A percentile compares a stretch with the other conserved stretches of the same genome.
Evolutionary conservation across 2,888 invertebrate genomes (phyloP).

Genomic region (Pocota personata): DNA sequence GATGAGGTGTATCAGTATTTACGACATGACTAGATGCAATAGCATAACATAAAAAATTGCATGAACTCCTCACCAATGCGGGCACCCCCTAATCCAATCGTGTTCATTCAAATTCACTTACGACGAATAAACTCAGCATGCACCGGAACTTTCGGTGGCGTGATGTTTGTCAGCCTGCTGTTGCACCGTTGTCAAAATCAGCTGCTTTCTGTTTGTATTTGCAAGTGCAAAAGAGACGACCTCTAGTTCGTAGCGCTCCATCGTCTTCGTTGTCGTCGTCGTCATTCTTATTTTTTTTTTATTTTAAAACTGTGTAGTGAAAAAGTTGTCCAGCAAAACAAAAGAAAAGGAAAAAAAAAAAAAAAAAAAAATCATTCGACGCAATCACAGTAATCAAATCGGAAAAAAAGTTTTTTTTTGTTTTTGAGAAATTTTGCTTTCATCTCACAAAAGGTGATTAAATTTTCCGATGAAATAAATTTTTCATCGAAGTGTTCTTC

Average conservation of each 20-base stretch:
- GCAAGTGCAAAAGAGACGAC: slow-evolving; percentile 56
- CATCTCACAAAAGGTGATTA: slow-evolving; percentile 59
- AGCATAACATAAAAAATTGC: not conserved
- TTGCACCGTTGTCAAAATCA: slow-evolving; percentile 70
- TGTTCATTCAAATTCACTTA: not conserved
- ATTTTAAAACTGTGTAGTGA: slow-evolving; percentile 55
- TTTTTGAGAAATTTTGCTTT: slow-evolving; percentile 37
- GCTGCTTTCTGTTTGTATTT: slow-evolving; percentile 73
- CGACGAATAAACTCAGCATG: not conserved
- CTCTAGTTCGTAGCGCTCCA: slow-evolving; percentile 25
- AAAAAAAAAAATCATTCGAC: slow-evolving; percentile 51
- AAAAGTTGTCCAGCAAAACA: slow-evolving; percentile 66
- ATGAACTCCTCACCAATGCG: not conserved
- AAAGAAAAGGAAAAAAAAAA: slow-evolving; percentile 29
- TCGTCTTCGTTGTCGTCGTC: slow-evolving; percentile 44
- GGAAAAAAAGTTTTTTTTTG: slow-evolving; percentile 35
- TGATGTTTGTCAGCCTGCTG: slow-evolving; percentile 20
- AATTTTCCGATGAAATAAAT: slow-evolving; percentile 19
- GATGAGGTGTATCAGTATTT: too few relatives aligned
- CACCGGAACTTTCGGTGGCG: not conserved
- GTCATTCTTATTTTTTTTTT: slow-evolving; percentile 61
- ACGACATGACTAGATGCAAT: too few relatives aligned
- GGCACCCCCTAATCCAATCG: not conserved
- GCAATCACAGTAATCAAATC: slow-evolving; percentile 67
- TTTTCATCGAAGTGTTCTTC: slow-evolving; percentile 24